These are phyloP conservation scores for Rhyacichthys aspro DNA, from an alignment of 2,797 vertebrate species.

Conservation along the genomic window DNA sequence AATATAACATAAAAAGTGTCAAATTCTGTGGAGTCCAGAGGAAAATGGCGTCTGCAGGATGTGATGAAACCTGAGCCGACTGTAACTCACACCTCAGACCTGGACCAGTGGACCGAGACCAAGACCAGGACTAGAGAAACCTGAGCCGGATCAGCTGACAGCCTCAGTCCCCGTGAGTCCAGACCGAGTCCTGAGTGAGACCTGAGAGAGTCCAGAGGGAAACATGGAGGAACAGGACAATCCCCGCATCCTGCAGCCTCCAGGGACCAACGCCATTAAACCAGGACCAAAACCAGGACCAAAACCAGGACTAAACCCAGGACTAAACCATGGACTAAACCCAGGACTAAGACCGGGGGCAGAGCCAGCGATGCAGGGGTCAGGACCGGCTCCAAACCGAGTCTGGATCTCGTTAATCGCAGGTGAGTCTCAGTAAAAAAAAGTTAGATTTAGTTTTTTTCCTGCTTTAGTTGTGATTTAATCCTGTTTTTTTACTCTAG, in stretches of 20 bases:
- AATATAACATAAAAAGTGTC: no score
- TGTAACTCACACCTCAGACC: constrained; percentile 76
- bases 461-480: not conserved
- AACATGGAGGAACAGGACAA: constrained; percentile 41
- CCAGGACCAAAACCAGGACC: not conserved
- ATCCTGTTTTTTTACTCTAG: not conserved
- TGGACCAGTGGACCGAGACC: constrained; percentile 49
- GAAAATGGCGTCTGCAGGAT: constrained; percentile 7
- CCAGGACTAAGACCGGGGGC: constrained; percentile 6
- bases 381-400: constrained; percentile 40
- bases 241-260: constrained; percentile 28
- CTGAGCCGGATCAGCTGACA: constrained; percentile 61
- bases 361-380: not conserved
- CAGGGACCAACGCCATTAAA: constrained; percentile 1
- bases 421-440: constrained; percentile 69
- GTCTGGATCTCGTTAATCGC: constrained; percentile 84
- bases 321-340: not conserved
- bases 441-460: not conserved
- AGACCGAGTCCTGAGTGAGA: not conserved
- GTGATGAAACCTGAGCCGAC: constrained; percentile 62
- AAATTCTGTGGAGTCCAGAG: no score
- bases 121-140: constrained; percentile 62
- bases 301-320: not conserved
- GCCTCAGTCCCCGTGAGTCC: constrained; percentile 7
- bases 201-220: constrained; percentile 39